These are phyloP conservation scores for Drosophila diplacantha DNA, from an alignment of 2,888 invertebrate species.

Conservation along the genomic window DNA sequence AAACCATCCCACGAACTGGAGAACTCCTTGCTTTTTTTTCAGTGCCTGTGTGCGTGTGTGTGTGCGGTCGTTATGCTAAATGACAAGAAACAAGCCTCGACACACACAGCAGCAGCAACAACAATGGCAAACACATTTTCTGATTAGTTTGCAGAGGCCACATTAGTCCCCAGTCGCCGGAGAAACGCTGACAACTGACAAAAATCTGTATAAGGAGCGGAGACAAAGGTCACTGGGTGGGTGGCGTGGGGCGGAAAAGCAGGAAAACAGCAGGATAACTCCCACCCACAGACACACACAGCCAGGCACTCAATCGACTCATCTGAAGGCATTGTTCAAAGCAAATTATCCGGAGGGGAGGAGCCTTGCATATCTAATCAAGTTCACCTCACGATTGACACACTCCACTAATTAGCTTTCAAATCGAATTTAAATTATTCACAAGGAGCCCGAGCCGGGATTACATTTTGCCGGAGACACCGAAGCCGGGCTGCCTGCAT, in stretches of 20 bases:
- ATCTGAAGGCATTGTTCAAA: conserved; percentile 8
- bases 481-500: not conserved
- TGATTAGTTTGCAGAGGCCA: conserved; percentile 61
- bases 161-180: conserved; percentile 45
- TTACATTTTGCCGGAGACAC: conserved; percentile 1
- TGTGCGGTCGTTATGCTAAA: conserved; percentile 46
- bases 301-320: not conserved
- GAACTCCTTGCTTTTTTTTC: not conserved
- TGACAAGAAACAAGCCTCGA: conserved; percentile 44
- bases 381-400: conserved; percentile 17
- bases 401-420: conserved; percentile 37
- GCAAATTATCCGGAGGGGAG: conserved; percentile 12
- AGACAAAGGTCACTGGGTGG: conserved; percentile 5
- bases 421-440: conserved; percentile 36
- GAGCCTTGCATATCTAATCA: conserved; percentile 23
- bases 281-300: not conserved
- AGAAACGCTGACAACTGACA: conserved; percentile 29
- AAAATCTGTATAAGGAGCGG: conserved; percentile 24
- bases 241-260: conserved; percentile 7
- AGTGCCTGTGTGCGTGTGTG: not conserved
- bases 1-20: no score
- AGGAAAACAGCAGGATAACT: conserved; percentile 6
- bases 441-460: conserved; percentile 9
- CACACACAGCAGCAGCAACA: conserved; percentile 12
- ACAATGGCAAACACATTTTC: conserved; percentile 58